A percentile compares a stretch with the other conserved stretches of the same genome.
Conservation (phyloP, 2,888 invertebrate genomes). For the Acholoe squamosa region DNA sequence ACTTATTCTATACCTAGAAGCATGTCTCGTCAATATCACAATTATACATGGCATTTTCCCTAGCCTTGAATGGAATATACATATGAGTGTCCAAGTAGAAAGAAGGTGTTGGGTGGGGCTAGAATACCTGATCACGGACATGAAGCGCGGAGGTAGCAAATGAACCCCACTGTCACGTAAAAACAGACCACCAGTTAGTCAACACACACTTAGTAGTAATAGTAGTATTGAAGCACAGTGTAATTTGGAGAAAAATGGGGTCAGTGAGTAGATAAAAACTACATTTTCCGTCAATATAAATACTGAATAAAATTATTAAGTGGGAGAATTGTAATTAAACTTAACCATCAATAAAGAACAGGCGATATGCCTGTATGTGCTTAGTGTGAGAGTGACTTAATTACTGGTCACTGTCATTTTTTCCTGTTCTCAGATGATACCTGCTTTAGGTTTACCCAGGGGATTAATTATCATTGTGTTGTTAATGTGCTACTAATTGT, state of each 20-base stretch:
- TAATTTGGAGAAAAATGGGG: not conserved
- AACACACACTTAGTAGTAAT: conserved; percentile 1
- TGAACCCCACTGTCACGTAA: conserved; percentile 49
- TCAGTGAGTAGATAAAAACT: not conserved
- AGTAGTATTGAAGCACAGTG: not conserved
- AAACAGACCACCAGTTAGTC: conserved; percentile 49
- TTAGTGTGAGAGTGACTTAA: too few relatives aligned
- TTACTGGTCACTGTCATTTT: too few relatives aligned
- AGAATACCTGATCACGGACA: conserved; percentile 45
- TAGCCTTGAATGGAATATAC: not conserved
- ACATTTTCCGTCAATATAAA: not conserved
- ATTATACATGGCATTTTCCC: not conserved
- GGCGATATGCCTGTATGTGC: too few relatives aligned
- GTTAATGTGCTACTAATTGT: too few relatives aligned
- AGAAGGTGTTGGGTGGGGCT: conserved; percentile 45
- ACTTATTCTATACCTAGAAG: too few relatives aligned
- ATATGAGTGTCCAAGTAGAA: not conserved
- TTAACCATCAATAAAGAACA: not conserved
- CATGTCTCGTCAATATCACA: not conserved
- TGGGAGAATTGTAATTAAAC: not conserved
- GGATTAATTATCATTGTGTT: too few relatives aligned
- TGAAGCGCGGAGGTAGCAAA: conserved; percentile 44
- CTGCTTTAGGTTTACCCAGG: too few relatives aligned
- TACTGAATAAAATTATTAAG: not conserved
- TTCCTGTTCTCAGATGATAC: too few relatives aligned